Evolutionary conservation across 1,140 invertebrate species (phyloP).

Genomic region (Hycleus phaleratus): DNA sequence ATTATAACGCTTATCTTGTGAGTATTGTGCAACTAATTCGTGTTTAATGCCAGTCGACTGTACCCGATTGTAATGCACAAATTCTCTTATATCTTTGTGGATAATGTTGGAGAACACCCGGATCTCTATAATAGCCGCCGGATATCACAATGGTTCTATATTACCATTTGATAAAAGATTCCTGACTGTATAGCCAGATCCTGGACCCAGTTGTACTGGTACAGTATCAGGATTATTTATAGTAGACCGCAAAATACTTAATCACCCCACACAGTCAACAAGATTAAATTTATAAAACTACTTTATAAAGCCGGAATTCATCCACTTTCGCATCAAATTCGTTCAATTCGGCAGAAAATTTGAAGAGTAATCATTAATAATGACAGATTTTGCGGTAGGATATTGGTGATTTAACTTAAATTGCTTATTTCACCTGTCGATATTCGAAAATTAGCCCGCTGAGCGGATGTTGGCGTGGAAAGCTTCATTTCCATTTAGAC

Average conservation of each 20-base stretch:
- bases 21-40: too few species aligned
- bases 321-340: too few species aligned
- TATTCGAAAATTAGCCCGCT: conserved; percentile 17
- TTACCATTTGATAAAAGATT: neutral
- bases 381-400: conserved; percentile 9
- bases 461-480: conserved; percentile 5
- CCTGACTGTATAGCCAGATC: neutral
- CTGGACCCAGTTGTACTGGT: neutral
- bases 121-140: neutral
- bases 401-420: conserved; percentile 14
- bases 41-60: too few species aligned
- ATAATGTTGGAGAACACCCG: too few species aligned
- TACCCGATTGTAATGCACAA: too few species aligned
- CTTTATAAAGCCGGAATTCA: too few species aligned
- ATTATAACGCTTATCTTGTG: too few species aligned
- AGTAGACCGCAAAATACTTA: neutral
- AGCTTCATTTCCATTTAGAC: conserved; percentile 17
- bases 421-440: conserved; percentile 23
- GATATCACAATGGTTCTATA: neutral
- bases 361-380: neutral
- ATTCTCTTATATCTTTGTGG: too few species aligned
- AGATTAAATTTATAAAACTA: too few species aligned
- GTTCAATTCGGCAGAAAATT: too few species aligned
- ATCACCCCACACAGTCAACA: neutral
- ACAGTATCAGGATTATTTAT: neutral